phyloP scores from a whole-genome alignment of 2,888 invertebrate genomes.

The Napeogenes sylphis region DNA sequence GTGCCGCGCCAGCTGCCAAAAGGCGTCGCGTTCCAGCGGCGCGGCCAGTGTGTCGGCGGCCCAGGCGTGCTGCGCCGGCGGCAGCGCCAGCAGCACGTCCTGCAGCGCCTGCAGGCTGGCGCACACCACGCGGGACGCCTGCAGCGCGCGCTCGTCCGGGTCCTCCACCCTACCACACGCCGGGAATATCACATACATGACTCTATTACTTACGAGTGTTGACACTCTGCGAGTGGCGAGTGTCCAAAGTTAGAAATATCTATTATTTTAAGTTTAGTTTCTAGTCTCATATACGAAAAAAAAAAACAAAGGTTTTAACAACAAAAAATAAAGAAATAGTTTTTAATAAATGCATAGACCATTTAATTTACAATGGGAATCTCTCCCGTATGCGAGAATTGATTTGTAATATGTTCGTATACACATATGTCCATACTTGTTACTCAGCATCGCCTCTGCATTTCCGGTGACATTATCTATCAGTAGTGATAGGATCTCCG shows the following conservation, averaged over 20 bases:
- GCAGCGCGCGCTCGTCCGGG: constrained; percentile 42
- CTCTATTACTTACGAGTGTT: too few species aligned
- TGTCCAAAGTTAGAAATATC: too few species aligned
- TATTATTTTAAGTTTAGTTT: too few species aligned
- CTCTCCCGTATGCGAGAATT: too few species aligned
- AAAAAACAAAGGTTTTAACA: too few species aligned
- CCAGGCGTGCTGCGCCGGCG: constrained; percentile 72
- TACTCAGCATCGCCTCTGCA: constrained; percentile 43
- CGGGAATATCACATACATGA: not conserved
- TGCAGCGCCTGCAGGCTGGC: constrained; percentile 49
- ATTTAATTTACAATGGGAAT: too few species aligned
- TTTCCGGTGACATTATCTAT: constrained; percentile 75
- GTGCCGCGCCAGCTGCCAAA: constrained; percentile 84
- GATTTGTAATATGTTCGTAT: too few species aligned
- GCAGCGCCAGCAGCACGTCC: constrained; percentile 38
- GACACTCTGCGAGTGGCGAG: too few species aligned
- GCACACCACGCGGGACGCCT: constrained; percentile 36
- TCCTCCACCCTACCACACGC: constrained; percentile 39
- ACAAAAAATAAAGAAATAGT: not conserved
- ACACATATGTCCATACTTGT: constrained; percentile 40
- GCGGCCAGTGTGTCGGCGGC: constrained; percentile 70
- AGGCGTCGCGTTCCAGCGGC: constrained; percentile 79
- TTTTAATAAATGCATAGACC: not conserved
- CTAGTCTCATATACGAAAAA: too few species aligned
- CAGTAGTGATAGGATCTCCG: constrained; percentile 86